Evolutionary conservation across 2,888 invertebrate genomes (phyloP), one percentile per base, ranked within the genome.

Genomic region (Hetaerina titia): DNA sequence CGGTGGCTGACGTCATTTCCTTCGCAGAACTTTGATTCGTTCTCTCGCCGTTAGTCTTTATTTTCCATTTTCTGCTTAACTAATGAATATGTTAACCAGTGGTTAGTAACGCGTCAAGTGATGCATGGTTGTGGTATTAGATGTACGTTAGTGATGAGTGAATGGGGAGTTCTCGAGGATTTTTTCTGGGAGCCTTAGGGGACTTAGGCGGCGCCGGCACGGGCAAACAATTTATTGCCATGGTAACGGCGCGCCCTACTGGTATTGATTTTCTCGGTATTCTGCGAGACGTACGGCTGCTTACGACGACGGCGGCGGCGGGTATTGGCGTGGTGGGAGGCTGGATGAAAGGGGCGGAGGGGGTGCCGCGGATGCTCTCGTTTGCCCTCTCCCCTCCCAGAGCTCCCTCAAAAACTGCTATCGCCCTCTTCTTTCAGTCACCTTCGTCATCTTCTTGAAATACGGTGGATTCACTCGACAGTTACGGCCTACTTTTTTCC

Each of bases 291-390:
- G 90, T 90, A 88, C 25, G 95, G 95, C 95, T 88, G 89, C 60
- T 64, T 89, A 94, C 94, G 95, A 95, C 95, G 95, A 45, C 45
- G 95, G 95, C 95, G 95, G 96, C 95, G 96, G 95, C 96, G 95
- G 96, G 96, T 96, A 96, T 96, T 96, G 96, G 96, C 96, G 96
- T 96, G 95, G 95, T 95, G 95, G 95, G 95, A 95, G 95, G 95
- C 95, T 95, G 95, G 95, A 69, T 92, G 95, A 89, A 90, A 94
- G 88, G 95, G 95, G 95, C 81, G 95, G 96, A 96, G 96, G 96
- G 96, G 96, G 45, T 45, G 96, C 96, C 96, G 96, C 96, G 96
- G 96, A 96, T 96, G 96, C 95, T 63, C 95, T 31, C 57, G 95
- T 89, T n/a, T 64, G 22, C 90, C 63, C 90, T 45, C 95, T 69